Base-by-base conservation (phyloP, 2,888 invertebrate species). In the Drosophila hawaiiensis region DNA sequence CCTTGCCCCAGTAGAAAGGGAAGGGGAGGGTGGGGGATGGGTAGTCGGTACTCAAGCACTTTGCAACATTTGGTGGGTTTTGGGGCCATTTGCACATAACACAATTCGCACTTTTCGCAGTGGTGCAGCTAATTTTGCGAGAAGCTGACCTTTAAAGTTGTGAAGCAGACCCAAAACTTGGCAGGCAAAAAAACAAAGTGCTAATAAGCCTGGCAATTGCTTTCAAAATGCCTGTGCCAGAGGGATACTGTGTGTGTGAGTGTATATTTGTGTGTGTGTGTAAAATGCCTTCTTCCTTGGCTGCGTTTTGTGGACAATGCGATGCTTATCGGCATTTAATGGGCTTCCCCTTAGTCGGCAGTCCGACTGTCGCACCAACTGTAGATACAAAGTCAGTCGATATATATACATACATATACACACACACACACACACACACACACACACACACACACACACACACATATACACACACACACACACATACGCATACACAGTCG, bases 271-370 rank as follows among this genome's bases (percentile, higher is more conserved):
- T 37, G 16, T 58, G 47, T 66, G 52, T 52, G 52, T 22, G 53
- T 52, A 52, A 54, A 71, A 69, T 68, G 68, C 39, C 56, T 68
- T 69, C 33, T 58, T 66, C 22, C 50, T 73, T 72, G 55, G 64
- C 65, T 56, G 50, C 52, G 62, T 76, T 65, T 61, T 56, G 70
- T 76, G 86, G 86, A 85, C 79, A 83, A 88, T 78, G 73, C 71
- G 84, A 86, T 87, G 81, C 73, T 86, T 87, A 87, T 86, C 86
- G 78, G 71, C 80, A 78, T 84, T 86, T 84, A 86, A 84, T 84
- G 81, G 59, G 70, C 71, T 69, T 62, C 37, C 63, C 55, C 31
- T 37, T 49, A 14, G 22, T 29, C 25, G 54, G 1, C 33, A 16
- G 55, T 56, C 19, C 12, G 54, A 60, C 49, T 67, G 63, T 68